These are phyloP conservation scores for Trissolcus basalis DNA, from an alignment of 1,140 invertebrate species.

Conservation along the genomic window DNA sequence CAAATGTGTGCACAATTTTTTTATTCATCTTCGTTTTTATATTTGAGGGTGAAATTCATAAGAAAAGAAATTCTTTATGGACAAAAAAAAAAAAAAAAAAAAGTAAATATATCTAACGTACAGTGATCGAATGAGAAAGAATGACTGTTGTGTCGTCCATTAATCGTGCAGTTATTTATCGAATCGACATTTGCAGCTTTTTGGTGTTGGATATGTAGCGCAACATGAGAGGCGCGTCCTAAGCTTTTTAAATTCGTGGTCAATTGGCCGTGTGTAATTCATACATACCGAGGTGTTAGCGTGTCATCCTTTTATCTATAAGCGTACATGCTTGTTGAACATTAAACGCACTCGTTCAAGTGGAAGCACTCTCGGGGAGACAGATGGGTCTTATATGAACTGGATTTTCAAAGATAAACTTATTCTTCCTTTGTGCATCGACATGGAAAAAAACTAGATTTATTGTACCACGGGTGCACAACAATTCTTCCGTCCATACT, in stretches of 20 bases:
- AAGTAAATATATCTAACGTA: too few relatives aligned
- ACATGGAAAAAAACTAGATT: constrained; percentile 71
- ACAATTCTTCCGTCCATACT: background rate
- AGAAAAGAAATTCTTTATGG: background rate
- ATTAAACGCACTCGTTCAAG: constrained; percentile 64
- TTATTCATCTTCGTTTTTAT: too few relatives aligned
- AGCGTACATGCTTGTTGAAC: constrained; percentile 48
- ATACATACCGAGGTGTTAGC: constrained; percentile 65
- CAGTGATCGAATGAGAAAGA: too few relatives aligned
- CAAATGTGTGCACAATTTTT: too few relatives aligned
- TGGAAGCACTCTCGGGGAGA: constrained; percentile 68
- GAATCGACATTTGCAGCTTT: constrained; percentile 40
- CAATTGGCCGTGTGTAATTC: constrained; percentile 75
- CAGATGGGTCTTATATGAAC: constrained; percentile 75
- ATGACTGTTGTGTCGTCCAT: constrained; percentile 9
- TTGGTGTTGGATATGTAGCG: constrained; percentile 60
- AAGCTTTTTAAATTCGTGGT: constrained; percentile 70
- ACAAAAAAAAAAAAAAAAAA: constrained; percentile 3
- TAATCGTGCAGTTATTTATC: constrained; percentile 36
- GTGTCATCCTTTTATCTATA: constrained; percentile 63
- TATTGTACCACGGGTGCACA: constrained; percentile 61
- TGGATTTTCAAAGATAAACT: constrained; percentile 74
- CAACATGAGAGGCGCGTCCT: constrained; percentile 69
- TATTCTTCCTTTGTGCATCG: constrained; percentile 67
- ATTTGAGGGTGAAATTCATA: too few relatives aligned